Evolutionary conservation across 2,113 vertebrate species (phyloP).

Genomic region (Oreotragus oreotragus): DNA sequence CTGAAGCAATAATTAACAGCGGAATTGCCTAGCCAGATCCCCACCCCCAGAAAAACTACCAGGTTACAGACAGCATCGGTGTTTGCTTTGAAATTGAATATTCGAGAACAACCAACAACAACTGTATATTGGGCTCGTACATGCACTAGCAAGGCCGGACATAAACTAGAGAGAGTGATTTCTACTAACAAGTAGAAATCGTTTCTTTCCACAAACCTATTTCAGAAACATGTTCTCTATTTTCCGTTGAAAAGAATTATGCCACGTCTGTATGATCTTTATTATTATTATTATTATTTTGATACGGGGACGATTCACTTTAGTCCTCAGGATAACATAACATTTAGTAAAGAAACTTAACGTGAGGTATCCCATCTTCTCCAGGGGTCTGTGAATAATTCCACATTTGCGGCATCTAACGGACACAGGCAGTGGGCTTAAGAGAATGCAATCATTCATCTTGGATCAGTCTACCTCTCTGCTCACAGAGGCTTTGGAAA

Average conservation of each 20-base stretch:
- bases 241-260: neutral
- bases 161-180: neutral
- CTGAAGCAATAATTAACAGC: neutral
- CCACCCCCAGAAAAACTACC: neutral
- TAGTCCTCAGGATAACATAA: neutral
- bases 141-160: neutral
- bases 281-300: neutral
- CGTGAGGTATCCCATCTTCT: neutral
- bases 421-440: neutral
- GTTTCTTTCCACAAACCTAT: neutral
- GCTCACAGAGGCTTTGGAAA: neutral
- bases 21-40: neutral
- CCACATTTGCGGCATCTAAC: neutral
- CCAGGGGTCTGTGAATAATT: neutral
- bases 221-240: neutral
- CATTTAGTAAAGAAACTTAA: neutral
- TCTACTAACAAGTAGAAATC: neutral
- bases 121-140: neutral
- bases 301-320: neutral
- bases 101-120: neutral
- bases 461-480: neutral
- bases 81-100: neutral
- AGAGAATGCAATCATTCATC: neutral
- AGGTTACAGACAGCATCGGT: neutral
- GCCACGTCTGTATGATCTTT: neutral